Conservation (phyloP, 2,113 vertebrate species). For the Clarias batrachus region DNA sequence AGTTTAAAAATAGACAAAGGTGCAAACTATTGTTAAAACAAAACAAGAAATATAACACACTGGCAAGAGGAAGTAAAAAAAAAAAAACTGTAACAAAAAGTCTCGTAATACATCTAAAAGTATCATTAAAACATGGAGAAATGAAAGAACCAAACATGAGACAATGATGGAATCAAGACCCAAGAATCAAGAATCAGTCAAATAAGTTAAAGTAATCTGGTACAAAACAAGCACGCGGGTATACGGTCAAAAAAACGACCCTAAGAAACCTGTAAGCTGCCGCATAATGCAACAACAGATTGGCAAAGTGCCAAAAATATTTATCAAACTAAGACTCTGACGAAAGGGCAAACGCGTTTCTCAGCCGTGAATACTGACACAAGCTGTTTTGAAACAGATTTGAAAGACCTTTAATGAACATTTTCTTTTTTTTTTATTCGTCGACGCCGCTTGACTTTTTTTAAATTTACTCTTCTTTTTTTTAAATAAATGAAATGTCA, state of each 20-base stretch:
- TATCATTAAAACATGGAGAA: not conserved
- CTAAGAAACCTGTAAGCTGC: not conserved
- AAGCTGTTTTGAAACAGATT: not conserved
- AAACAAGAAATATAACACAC: not conserved
- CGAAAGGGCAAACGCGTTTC: not conserved
- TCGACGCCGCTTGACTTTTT: not conserved
- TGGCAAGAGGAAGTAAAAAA: not conserved
- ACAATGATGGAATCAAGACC: not conserved
- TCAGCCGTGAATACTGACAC: not conserved
- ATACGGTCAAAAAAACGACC: not conserved
- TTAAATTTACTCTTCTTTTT: not conserved
- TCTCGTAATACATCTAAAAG: too few species aligned
- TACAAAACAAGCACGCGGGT: not conserved
- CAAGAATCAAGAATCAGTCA: too few species aligned
- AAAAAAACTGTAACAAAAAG: not conserved
- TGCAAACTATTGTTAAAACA: not conserved
- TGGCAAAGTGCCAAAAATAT: not conserved
- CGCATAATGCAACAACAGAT: not conserved
- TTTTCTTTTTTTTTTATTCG: not conserved
- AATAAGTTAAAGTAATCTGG: not conserved
- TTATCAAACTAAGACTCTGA: not conserved
- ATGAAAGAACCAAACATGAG: too few species aligned
- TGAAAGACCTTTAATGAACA: not conserved
- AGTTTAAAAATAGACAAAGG: not conserved
- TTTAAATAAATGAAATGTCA: conserved; percentile 12